These are phyloP conservation scores for Atrichornis clamosus DNA, from an alignment of 2,113 vertebrate species.

Conservation along the genomic window DNA sequence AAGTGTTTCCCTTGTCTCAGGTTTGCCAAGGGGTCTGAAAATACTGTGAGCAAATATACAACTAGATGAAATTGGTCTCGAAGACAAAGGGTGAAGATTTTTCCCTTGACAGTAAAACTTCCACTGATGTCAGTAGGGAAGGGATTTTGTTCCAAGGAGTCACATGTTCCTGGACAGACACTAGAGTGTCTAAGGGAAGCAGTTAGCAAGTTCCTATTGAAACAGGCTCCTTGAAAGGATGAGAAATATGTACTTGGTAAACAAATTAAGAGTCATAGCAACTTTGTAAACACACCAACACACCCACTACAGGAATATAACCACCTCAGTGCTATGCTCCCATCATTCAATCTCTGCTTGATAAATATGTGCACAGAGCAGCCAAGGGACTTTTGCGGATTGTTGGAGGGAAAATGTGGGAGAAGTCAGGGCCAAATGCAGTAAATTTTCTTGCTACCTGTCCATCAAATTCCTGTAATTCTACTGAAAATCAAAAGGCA, in stretches of 20 bases:
- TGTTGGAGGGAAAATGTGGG: not conserved
- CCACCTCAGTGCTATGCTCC: not conserved
- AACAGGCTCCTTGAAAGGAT: not conserved
- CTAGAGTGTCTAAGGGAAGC: not conserved
- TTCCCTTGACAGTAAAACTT: not conserved
- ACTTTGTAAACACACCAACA: not conserved
- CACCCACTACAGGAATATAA: not conserved
- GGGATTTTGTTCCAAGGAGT: not conserved
- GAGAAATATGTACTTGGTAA: not conserved
- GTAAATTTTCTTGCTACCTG: not conserved
- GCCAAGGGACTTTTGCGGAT: not conserved
- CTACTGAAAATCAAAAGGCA: not conserved
- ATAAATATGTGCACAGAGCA: not conserved
- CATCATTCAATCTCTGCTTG: not conserved
- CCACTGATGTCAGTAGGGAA: not conserved
- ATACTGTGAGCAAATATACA: not conserved
- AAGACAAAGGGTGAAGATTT: not conserved
- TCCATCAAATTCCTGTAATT: not conserved
- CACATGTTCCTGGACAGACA: not conserved
- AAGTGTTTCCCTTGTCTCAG: not conserved
- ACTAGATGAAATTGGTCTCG: not conserved
- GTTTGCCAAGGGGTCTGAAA: not conserved
- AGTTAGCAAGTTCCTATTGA: not conserved
- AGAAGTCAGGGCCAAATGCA: not conserved
- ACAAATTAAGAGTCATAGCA: not conserved